Percentiles rank a stretch among this genome's conserved stretches.
These are phyloP conservation scores for Phasianus colchicus DNA, from an alignment of 2,113 vertebrate genomes.

Conservation along the genomic window DNA sequence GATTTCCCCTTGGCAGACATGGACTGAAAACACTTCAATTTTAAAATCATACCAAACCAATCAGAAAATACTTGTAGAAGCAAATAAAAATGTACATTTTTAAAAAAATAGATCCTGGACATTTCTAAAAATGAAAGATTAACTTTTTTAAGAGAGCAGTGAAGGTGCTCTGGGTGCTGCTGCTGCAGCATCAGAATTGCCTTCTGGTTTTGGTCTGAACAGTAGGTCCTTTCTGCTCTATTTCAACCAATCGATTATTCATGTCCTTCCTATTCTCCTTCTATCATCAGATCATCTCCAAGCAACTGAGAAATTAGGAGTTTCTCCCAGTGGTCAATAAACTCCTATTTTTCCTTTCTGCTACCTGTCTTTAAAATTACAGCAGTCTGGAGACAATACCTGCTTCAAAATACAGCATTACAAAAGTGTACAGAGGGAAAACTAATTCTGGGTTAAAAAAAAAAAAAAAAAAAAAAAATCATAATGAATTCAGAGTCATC, in stretches of 20 bases:
- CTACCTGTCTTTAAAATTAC: background rate
- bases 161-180: background rate
- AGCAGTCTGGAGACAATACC: background rate
- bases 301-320: background rate
- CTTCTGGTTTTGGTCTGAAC: background rate
- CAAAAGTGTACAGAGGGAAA: background rate
- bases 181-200: background rate
- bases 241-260: background rate
- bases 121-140: slow-evolving; percentile 10
- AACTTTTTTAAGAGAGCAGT: fast-evolving
- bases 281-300: background rate
- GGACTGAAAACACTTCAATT: background rate
- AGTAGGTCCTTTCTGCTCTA: background rate
- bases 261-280: background rate
- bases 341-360: background rate
- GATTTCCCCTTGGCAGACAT: slow-evolving; percentile 4
- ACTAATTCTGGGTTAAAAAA: background rate
- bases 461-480: background rate
- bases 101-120: background rate
- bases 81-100: slow-evolving; percentile 14
- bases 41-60: background rate
- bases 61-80: background rate
- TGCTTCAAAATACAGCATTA: background rate
- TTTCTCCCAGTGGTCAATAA: background rate
- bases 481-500: background rate